phyloP scores from a whole-genome alignment of 2,797 vertebrate species.

The Poeciliopsis gracilis region DNA sequence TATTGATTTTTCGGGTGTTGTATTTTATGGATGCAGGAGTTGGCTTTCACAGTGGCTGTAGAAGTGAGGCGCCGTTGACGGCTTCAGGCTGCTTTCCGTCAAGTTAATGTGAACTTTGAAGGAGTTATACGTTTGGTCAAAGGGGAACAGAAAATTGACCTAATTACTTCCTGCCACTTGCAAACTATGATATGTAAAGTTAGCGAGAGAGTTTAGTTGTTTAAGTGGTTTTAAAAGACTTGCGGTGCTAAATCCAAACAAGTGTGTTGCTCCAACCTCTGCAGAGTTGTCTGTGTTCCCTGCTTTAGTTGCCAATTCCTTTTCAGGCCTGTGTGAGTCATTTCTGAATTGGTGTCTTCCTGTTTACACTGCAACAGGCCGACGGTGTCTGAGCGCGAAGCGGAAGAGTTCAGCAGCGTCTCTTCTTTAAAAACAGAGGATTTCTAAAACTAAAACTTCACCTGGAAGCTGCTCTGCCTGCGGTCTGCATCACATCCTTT shows the following conservation, averaged over 20 bases:
- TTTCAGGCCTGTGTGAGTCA: constrained; percentile 28
- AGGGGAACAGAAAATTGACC: neutral
- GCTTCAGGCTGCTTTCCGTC: constrained; percentile 4
- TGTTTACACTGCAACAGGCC: constrained; percentile 55
- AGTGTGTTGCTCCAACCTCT: neutral
- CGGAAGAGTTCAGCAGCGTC: constrained; percentile 51
- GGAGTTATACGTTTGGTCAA: constrained; percentile 4
- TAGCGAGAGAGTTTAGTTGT: neutral
- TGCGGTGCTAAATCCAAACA: neutral
- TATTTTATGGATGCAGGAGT: neutral
- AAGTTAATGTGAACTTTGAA: neutral
- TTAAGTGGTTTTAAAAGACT: neutral
- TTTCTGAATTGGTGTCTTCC: constrained; percentile 63
- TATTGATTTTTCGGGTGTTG: neutral
- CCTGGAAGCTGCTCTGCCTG: constrained; percentile 48
- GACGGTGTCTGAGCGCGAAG: constrained; percentile 43
- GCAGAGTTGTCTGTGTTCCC: constrained; percentile 1
- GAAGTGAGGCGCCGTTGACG: neutral
- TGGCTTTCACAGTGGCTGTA: neutral
- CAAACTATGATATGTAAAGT: neutral
- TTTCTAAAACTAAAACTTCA: constrained; percentile 33
- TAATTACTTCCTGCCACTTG: neutral
- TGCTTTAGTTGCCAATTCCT: neutral
- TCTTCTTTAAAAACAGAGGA: constrained; percentile 9
- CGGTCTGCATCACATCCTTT: constrained; percentile 60